A percentile compares a stretch with the other conserved stretches of the same genome.
phyloP scores from a whole-genome alignment of 2,888 invertebrate species.

The Rhyacophila evoluta region DNA sequence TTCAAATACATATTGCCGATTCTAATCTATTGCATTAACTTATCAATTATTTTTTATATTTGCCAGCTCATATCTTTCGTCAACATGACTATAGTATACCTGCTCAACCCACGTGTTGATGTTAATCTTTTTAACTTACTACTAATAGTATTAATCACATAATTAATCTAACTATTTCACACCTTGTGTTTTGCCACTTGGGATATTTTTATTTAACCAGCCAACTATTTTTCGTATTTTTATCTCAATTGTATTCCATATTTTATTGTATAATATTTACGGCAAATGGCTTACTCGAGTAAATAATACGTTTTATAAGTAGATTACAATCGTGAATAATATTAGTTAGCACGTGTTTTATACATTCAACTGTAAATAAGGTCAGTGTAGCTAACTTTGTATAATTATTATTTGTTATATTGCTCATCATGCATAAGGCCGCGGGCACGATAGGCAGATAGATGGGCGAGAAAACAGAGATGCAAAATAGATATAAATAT shows the following conservation, averaged over 20 bases:
- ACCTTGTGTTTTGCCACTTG: neutral
- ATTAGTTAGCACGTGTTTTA: neutral
- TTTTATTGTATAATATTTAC: neutral
- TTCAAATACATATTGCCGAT: too few species aligned
- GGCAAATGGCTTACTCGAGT: neutral
- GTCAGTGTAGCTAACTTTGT: neutral
- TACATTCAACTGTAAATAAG: neutral
- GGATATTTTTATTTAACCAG: neutral
- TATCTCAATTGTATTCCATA: conserved; percentile 15
- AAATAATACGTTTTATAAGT: neutral
- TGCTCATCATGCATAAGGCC: too few species aligned
- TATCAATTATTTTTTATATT: too few species aligned
- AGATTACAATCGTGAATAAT: neutral
- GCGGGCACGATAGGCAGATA: too few species aligned
- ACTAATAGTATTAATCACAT: neutral
- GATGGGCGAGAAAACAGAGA: too few species aligned
- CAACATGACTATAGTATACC: too few species aligned
- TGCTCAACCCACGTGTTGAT: neutral
- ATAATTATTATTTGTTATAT: neutral
- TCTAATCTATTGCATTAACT: too few species aligned
- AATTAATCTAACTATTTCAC: conserved; percentile 7
- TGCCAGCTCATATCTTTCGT: too few species aligned
- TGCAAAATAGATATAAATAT: too few species aligned
- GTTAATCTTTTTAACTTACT: neutral
- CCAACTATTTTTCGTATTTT: neutral